A percentile compares a stretch with the other conserved stretches of the same genome.
phyloP scores from a whole-genome alignment of 2,113 vertebrate species.

The Brachirus orientalis region DNA sequence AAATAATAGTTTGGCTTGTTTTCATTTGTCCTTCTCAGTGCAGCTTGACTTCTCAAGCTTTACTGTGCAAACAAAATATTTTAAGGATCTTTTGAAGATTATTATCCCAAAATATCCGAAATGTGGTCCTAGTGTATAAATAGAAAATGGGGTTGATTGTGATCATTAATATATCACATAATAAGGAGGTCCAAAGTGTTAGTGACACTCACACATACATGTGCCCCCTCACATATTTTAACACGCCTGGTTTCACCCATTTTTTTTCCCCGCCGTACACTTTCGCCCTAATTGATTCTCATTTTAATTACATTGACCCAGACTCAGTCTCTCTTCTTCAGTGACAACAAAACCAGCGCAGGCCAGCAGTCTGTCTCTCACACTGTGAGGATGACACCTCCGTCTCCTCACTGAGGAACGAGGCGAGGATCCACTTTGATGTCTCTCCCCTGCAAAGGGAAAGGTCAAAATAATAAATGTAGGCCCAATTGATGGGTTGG shows the following conservation, averaged over 20 bases:
- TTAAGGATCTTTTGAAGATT: no score
- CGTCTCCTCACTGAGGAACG: conserved; percentile 66
- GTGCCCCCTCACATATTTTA: conserved; percentile 11
- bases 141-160: no score
- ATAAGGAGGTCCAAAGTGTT: no score
- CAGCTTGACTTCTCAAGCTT: no score
- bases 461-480: conserved; percentile 89
- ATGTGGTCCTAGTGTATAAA: no score
- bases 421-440: conserved; percentile 75
- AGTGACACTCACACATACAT: no score
- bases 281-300: conserved; percentile 74
- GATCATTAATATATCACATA: no score
- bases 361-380: conserved; percentile 69
- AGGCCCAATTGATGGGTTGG: conserved; percentile 81
- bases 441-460: conserved; percentile 77
- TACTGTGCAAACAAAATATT: no score
- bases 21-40: background rate
- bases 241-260: conserved; percentile 25
- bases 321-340: conserved; percentile 68
- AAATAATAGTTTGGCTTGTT: background rate
- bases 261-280: conserved; percentile 49
- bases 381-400: conserved; percentile 74
- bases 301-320: conserved; percentile 76
- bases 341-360: conserved; percentile 67
- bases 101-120: no score